Evolutionary conservation across 2,113 vertebrate species (phyloP).

Genomic region (Lanius ludovicianus): DNA sequence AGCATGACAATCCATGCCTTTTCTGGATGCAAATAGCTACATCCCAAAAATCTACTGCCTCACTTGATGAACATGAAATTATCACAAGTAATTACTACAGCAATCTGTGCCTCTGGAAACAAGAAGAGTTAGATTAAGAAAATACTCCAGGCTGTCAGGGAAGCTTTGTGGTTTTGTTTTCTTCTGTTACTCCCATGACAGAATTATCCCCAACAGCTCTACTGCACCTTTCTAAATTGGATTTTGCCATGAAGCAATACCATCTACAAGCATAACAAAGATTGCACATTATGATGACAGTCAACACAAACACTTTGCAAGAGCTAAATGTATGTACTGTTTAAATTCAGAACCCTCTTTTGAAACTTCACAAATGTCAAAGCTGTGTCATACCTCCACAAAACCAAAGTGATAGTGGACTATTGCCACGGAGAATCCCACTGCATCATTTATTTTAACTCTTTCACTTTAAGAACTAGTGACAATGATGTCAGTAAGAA

Average conservation of each 20-base stretch:
- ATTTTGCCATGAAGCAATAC: background rate
- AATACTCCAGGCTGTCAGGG: background rate
- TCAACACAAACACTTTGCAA: background rate
- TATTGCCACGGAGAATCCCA: conserved; percentile 36
- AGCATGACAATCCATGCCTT: background rate
- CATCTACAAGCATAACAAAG: background rate
- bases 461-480: conserved; percentile 65
- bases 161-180: background rate
- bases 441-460: conserved; percentile 66
- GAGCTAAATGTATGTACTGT: background rate
- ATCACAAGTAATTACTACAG: accelerated
- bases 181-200: background rate
- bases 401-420: conserved; percentile 19
- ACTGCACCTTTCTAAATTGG: background rate
- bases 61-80: background rate
- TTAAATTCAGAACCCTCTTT: background rate
- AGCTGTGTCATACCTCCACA: background rate
- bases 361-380: background rate
- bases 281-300: background rate
- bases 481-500: conserved; percentile 52
- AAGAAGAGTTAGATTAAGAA: background rate
- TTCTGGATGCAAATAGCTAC: background rate
- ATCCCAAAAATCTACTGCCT: background rate
- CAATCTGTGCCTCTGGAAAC: background rate
- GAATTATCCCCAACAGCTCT: background rate